phyloP scores from a whole-genome alignment of 2,888 invertebrate species.

The Dyspetes luteomarginatus region DNA sequence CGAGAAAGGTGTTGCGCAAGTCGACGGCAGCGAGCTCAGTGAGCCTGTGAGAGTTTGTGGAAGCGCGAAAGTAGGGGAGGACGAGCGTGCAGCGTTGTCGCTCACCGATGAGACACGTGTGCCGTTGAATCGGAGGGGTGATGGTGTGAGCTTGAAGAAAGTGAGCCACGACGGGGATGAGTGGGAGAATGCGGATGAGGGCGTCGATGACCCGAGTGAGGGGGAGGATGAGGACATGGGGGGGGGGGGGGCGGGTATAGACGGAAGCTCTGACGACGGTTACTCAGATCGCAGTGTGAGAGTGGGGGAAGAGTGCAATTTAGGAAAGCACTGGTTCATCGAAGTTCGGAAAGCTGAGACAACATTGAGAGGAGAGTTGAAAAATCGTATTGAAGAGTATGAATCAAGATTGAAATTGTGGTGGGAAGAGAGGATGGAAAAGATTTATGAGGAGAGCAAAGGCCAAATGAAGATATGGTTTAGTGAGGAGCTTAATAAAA shows the following conservation, averaged over 20 bases:
- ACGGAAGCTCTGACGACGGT: constrained; percentile 3
- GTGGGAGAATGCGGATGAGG: constrained; percentile 1
- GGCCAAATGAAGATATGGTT: background rate
- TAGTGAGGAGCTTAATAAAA: background rate
- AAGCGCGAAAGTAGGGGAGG: background rate
- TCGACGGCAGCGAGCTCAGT: background rate
- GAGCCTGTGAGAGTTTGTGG: background rate
- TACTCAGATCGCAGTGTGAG: background rate
- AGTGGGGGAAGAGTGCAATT: background rate
- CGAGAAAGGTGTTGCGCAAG: background rate
- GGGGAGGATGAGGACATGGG: background rate
- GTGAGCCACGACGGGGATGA: background rate
- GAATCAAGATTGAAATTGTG: background rate
- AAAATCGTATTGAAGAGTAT: background rate
- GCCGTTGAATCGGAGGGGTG: background rate
- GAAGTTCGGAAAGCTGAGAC: constrained; percentile 27
- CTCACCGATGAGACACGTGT: background rate
- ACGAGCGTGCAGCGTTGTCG: background rate
- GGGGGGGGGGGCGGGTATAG: too few relatives aligned
- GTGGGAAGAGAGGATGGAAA: constrained; percentile 11
- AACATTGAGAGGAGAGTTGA: constrained; percentile 20
- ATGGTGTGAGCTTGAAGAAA: background rate
- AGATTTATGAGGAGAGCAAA: constrained; percentile 4
- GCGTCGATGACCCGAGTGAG: constrained; percentile 1
- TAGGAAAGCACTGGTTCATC: constrained; percentile 6